These are phyloP conservation scores for Diarsia rubi DNA, from an alignment of 2,888 invertebrate genomes.

Conservation along the genomic window DNA sequence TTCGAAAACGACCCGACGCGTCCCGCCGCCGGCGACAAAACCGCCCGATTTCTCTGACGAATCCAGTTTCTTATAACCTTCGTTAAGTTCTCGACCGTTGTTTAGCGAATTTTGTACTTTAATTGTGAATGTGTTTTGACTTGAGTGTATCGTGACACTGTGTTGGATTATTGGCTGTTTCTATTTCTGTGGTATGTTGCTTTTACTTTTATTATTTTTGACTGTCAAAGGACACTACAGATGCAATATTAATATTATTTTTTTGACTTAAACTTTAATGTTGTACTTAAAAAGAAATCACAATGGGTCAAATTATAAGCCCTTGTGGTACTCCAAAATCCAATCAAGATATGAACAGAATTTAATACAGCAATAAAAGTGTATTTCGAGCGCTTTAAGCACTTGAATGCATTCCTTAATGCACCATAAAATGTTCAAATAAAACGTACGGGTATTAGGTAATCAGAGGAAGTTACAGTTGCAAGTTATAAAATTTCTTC, in stretches of 20 bases:
- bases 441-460: slow-evolving; percentile 76
- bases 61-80: slow-evolving; percentile 83
- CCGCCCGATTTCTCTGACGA: slow-evolving; percentile 85
- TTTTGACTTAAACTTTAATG: slow-evolving; percentile 5
- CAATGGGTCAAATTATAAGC: slow-evolving; percentile 38
- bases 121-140: slow-evolving; percentile 81
- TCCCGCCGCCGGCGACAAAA: slow-evolving; percentile 89
- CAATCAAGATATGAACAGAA: slow-evolving; percentile 35
- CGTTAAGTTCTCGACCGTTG: slow-evolving; percentile 84
- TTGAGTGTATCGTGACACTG: slow-evolving; percentile 76
- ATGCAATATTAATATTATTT: neutral
- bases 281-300: slow-evolving; percentile 7
- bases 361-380: slow-evolving; percentile 50
- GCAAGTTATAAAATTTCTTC: slow-evolving; percentile 82
- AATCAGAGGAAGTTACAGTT: slow-evolving; percentile 81
- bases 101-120: slow-evolving; percentile 68
- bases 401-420: slow-evolving; percentile 34
- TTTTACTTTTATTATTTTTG: slow-evolving; percentile 32
- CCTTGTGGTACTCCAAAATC: slow-evolving; percentile 59
- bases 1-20: slow-evolving; percentile 91
- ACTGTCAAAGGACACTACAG: neutral
- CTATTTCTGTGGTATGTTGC: slow-evolving; percentile 74
- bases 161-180: slow-evolving; percentile 81
- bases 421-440: slow-evolving; percentile 60
- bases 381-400: slow-evolving; percentile 46